A percentile compares a stretch with the other conserved stretches of the same genome.
Evolutionary conservation across 2,797 vertebrate species (phyloP).

Genomic region (Micrastur ruficollis): DNA sequence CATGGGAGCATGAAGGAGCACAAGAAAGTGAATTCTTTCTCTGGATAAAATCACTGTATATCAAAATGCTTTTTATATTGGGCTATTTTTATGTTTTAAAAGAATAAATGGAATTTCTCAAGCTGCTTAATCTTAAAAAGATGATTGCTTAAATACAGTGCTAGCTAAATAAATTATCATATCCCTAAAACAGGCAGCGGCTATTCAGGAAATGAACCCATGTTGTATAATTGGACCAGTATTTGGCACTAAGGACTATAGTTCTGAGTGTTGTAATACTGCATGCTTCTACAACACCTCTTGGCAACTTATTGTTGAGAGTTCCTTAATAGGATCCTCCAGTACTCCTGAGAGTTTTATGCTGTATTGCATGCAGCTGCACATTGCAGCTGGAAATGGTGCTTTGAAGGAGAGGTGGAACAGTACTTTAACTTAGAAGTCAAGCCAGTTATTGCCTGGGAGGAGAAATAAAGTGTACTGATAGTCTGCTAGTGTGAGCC

Average conservation of each 20-base stretch:
- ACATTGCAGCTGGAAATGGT: neutral
- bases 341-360: neutral
- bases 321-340: neutral
- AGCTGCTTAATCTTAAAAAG: neutral
- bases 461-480: neutral
- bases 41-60: neutral
- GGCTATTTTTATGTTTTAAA: neutral
- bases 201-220: neutral
- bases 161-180: neutral
- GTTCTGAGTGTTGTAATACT: neutral
- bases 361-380: neutral
- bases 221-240: neutral
- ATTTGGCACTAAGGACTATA: neutral
- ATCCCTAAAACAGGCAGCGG: neutral
- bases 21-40: neutral
- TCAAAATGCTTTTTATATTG: neutral
- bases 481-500: neutral
- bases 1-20: neutral
- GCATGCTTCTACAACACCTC: neutral
- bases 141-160: neutral
- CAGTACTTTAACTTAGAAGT: neutral
- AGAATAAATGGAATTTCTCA: neutral
- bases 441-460: neutral
- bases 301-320: rapidly evolving
- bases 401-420: neutral